These are phyloP conservation scores for Drosophila kanekoi DNA, from an alignment of 2,888 invertebrate species.

Conservation along the genomic window DNA sequence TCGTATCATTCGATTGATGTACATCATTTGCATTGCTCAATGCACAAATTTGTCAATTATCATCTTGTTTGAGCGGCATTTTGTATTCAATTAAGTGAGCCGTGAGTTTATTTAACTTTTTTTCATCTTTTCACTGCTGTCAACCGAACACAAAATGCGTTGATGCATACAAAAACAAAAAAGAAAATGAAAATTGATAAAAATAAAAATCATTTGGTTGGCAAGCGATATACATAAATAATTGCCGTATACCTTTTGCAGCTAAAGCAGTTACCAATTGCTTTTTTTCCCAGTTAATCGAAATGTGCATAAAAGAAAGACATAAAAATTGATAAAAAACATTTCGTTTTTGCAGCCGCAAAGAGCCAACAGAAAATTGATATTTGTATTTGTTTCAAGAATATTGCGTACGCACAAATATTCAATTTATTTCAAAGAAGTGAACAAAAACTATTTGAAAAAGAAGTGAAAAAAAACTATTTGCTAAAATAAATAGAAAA, in stretches of 20 bases:
- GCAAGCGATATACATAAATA: slow-evolving; percentile 14
- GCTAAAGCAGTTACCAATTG: slow-evolving; percentile 33
- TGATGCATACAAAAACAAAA: not conserved
- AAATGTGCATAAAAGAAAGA: slow-evolving; percentile 15
- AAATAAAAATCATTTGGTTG: slow-evolving; percentile 33
- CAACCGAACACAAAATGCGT: slow-evolving; percentile 1
- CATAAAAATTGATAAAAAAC: not conserved
- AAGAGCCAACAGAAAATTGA: not conserved
- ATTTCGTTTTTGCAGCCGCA: not conserved
- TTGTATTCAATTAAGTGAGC: slow-evolving; percentile 52
- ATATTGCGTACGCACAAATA: slow-evolving; percentile 8
- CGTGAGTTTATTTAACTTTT: slow-evolving; percentile 32
- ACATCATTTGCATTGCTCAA: slow-evolving; percentile 25
- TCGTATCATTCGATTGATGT: slow-evolving; percentile 13
- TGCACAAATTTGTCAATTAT: slow-evolving; percentile 57
- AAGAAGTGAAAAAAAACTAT: too few relatives aligned
- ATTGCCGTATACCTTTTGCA: slow-evolving; percentile 23
- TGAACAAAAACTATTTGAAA: not conserved
- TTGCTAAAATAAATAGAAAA: too few relatives aligned
- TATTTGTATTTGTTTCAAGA: slow-evolving; percentile 15
- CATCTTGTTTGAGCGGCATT: slow-evolving; percentile 37
- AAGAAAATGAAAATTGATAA: slow-evolving; percentile 21
- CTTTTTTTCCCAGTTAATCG: slow-evolving; percentile 13
- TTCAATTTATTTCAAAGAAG: slow-evolving; percentile 11
- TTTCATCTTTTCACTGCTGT: not conserved